phyloP scores from a whole-genome alignment of 1,140 invertebrate species.

The Ylistrum balloti region DNA sequence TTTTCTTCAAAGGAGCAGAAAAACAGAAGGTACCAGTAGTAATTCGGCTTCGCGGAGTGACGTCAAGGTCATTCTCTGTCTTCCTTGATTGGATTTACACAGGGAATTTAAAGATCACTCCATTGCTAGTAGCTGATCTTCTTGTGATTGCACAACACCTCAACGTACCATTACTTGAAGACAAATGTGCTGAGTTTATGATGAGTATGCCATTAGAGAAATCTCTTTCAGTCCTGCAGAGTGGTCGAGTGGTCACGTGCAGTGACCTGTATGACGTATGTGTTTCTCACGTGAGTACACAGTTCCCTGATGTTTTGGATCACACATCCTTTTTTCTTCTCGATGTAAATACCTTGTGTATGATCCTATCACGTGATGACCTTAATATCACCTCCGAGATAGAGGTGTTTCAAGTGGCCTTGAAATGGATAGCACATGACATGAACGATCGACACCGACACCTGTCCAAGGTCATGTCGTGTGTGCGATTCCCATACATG shows the following conservation, averaged over 20 bases:
- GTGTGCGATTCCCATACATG: slow-evolving; percentile 61
- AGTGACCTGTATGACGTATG: slow-evolving; percentile 48
- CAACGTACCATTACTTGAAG: slow-evolving; percentile 43
- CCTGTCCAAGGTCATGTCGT: slow-evolving; percentile 54
- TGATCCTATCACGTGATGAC: slow-evolving; percentile 49
- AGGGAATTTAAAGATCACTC: slow-evolving; percentile 45
- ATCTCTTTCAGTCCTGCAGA: slow-evolving; percentile 38
- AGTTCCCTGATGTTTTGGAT: slow-evolving; percentile 44
- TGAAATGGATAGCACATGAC: slow-evolving; percentile 54
- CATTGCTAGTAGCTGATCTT: slow-evolving; percentile 51
- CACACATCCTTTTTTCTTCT: slow-evolving; percentile 44
- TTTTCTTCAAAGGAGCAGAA: slow-evolving; percentile 49
- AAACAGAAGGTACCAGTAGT: slow-evolving; percentile 43
- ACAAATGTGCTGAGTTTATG: slow-evolving; percentile 21
- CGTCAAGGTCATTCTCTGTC: slow-evolving; percentile 47
- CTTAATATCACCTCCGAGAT: slow-evolving; percentile 50
- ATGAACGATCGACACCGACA: slow-evolving; percentile 46
- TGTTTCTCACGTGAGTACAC: slow-evolving; percentile 1
- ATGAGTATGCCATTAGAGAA: slow-evolving; percentile 41
- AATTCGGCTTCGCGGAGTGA: slow-evolving; percentile 52
- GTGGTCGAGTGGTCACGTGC: neutral
- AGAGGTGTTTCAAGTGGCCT: slow-evolving; percentile 53
- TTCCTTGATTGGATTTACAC: slow-evolving; percentile 56
- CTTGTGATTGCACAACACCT: slow-evolving; percentile 54
- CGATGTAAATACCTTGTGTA: slow-evolving; percentile 45